These are phyloP conservation scores for Streptopelia turtur DNA, from an alignment of 2,797 vertebrate species.

Conservation along the genomic window DNA sequence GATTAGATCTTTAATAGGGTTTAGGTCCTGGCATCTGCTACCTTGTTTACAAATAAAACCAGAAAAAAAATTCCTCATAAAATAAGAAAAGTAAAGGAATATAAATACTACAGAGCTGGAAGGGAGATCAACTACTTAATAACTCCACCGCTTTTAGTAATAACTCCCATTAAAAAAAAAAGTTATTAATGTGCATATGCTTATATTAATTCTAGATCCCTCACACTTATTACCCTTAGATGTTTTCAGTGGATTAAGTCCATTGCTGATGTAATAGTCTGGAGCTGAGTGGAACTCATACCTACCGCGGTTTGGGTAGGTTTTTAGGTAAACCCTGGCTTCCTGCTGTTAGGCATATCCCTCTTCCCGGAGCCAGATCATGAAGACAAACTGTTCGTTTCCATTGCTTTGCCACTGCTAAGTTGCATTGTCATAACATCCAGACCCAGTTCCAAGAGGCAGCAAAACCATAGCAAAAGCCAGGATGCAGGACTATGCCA, in stretches of 20 bases:
- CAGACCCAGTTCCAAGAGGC: not conserved
- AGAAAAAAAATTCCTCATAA: not conserved
- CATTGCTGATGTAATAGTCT: not conserved
- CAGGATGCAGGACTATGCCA: not conserved
- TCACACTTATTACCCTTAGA: not conserved
- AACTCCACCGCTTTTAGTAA: not conserved
- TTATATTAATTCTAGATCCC: not conserved
- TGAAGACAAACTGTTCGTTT: not conserved
- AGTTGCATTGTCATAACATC: not conserved
- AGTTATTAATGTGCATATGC: not conserved
- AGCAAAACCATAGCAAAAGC: not conserved
- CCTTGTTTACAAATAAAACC: not conserved
- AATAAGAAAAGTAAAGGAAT: not conserved
- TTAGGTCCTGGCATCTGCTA: not conserved
- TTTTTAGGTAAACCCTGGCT: not conserved
- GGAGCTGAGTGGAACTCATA: not conserved
- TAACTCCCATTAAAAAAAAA: not conserved
- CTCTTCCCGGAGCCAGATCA: not conserved
- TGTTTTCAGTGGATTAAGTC: not conserved
- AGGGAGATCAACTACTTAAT: not conserved
- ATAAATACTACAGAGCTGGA: not conserved
- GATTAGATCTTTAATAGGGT: not conserved
- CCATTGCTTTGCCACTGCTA: not conserved
- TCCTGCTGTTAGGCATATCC: not conserved
- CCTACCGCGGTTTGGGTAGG: not conserved